These are phyloP conservation scores for Notothenia rossii DNA, from an alignment of 2,113 vertebrate species.

Conservation along the genomic window DNA sequence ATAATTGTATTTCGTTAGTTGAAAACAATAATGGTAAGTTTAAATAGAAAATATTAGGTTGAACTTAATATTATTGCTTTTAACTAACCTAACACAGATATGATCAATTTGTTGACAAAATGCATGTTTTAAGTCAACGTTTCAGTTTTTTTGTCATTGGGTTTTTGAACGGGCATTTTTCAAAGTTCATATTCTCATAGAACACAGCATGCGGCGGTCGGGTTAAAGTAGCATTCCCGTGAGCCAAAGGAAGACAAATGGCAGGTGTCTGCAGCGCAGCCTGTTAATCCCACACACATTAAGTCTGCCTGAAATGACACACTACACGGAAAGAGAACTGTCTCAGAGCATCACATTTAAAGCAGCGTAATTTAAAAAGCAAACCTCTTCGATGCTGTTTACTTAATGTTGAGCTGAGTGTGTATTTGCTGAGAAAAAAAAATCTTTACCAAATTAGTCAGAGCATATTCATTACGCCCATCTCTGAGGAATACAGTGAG, in stretches of 20 bases:
- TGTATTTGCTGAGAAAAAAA: constrained; percentile 64
- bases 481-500: constrained; percentile 61
- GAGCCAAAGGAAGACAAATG: constrained; percentile 68
- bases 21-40: too few relatives aligned
- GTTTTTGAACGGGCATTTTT: constrained; percentile 57
- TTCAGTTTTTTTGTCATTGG: constrained; percentile 31
- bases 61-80: too few relatives aligned
- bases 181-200: constrained; percentile 75
- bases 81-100: too few relatives aligned
- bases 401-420: constrained; percentile 59
- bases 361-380: constrained; percentile 50
- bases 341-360: constrained; percentile 48
- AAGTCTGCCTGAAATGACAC: constrained; percentile 45
- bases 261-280: constrained; percentile 58
- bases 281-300: constrained; percentile 54
- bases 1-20: too few relatives aligned
- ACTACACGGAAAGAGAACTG: constrained; percentile 35
- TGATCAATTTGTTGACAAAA: too few relatives aligned
- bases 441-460: constrained; percentile 73
- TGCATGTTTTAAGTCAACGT: neutral
- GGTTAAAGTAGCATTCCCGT: constrained; percentile 52
- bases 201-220: constrained; percentile 59
- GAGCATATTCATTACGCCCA: constrained; percentile 72
- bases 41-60: too few relatives aligned
- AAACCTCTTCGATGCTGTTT: constrained; percentile 48